Evolutionary conservation across 2,888 invertebrate species (phyloP).

Genomic region (Drosophila bunnanda): DNA sequence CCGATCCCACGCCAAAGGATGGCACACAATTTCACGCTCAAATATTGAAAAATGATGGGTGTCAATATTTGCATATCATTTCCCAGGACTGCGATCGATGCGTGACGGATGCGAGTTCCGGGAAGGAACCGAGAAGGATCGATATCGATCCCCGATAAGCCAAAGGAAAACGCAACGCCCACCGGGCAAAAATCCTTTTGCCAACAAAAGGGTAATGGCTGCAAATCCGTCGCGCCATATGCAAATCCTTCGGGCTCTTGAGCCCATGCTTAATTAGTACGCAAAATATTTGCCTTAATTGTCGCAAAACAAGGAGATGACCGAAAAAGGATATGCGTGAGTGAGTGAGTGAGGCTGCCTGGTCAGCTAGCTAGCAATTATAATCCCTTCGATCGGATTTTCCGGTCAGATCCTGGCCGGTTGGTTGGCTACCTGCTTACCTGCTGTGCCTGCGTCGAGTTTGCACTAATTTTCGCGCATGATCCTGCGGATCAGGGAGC

Average conservation of each 20-base stretch:
- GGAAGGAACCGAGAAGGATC: slow-evolving; percentile 28
- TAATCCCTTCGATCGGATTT: slow-evolving; percentile 82
- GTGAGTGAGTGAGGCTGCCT: neutral
- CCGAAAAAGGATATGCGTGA: slow-evolving; percentile 17
- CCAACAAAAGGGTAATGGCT: slow-evolving; percentile 80
- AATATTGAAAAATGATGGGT: slow-evolving; percentile 78
- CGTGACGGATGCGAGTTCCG: slow-evolving; percentile 51
- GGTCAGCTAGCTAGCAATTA: slow-evolving; percentile 45
- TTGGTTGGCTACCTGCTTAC: slow-evolving; percentile 44
- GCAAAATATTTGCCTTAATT: slow-evolving; percentile 83
- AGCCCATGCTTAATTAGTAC: slow-evolving; percentile 78
- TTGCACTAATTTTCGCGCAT: slow-evolving; percentile 73
- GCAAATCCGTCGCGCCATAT: slow-evolving; percentile 75
- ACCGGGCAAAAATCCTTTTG: slow-evolving; percentile 64
- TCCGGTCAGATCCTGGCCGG: slow-evolving; percentile 66
- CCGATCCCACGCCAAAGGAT: slow-evolving; percentile 25
- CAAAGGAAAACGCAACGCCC: slow-evolving; percentile 62
- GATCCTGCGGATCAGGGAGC: slow-evolving; percentile 59
- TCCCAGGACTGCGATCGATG: slow-evolving; percentile 23
- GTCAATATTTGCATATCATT: slow-evolving; percentile 79
- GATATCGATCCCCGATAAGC: slow-evolving; percentile 33
- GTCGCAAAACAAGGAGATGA: slow-evolving; percentile 53
- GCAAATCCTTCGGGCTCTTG: slow-evolving; percentile 56
- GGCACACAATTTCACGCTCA: slow-evolving; percentile 61
- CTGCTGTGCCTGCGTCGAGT: slow-evolving; percentile 43